Conservation (phyloP, 2,888 invertebrate genomes). For the Strigamia crassipes region DNA sequence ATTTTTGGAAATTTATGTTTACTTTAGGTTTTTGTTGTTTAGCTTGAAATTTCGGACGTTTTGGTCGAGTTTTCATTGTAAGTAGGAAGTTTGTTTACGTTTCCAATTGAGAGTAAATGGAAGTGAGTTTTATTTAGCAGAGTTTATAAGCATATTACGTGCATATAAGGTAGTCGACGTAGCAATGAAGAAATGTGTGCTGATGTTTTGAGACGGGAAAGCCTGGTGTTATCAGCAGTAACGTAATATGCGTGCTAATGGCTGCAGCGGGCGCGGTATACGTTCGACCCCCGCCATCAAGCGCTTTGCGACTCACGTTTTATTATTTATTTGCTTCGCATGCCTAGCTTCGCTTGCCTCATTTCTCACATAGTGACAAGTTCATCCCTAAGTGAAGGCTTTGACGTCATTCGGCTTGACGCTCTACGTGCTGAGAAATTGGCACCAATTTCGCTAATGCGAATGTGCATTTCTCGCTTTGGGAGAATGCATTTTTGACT, state of each 20-base stretch:
- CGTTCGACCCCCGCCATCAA: conserved; percentile 2
- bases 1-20: too few species aligned
- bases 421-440: not conserved
- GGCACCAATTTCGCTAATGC: conserved; percentile 11
- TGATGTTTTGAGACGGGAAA: not conserved
- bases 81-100: too few species aligned
- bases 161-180: not conserved
- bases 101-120: too few species aligned
- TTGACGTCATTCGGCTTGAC: not conserved
- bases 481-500: not conserved
- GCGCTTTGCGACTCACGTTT: conserved; percentile 27
- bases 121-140: too few species aligned
- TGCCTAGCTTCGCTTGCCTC: conserved; percentile 34
- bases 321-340: conserved; percentile 37
- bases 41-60: too few species aligned
- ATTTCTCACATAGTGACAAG: conserved; percentile 25
- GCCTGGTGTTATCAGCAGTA: conserved; percentile 14
- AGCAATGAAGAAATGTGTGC: not conserved
- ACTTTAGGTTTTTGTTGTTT: too few species aligned
- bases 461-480: not conserved
- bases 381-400: conserved; percentile 30
- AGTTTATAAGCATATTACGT: too few species aligned
- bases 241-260: conserved; percentile 37
- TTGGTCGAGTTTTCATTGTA: too few species aligned
- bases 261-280: not conserved